Evolutionary conservation across 2,888 invertebrate genomes (phyloP).

Genomic region (Temnothorax ravouxi): DNA sequence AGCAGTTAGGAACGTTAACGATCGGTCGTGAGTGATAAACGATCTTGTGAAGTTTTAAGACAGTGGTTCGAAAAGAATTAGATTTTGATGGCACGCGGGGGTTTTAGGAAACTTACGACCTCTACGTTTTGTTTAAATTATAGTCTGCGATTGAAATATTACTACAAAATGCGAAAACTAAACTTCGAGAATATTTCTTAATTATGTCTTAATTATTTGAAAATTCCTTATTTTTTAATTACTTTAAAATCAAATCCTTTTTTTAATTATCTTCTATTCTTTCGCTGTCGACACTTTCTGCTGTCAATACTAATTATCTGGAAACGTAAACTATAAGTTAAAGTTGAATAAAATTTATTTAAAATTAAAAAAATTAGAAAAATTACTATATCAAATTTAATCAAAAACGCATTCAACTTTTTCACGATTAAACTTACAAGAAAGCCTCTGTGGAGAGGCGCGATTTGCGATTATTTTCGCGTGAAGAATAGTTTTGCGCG

Average conservation of each 20-base stretch:
- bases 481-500: background rate
- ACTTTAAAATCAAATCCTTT: background rate
- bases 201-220: background rate
- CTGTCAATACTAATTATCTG: background rate
- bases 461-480: background rate
- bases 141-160: background rate
- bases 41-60: constrained; percentile 28
- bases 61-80: constrained; percentile 14
- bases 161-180: background rate
- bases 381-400: background rate
- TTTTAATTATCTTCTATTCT: background rate
- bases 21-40: constrained; percentile 34
- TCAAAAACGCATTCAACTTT: background rate
- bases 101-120: constrained; percentile 7
- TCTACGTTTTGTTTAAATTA: background rate
- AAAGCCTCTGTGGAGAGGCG: background rate
- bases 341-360: background rate
- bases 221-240: no score
- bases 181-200: background rate
- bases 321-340: background rate
- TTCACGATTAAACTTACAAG: background rate
- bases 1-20: constrained; percentile 42
- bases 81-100: background rate
- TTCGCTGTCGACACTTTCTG: background rate
- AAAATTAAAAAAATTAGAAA: background rate